These are phyloP conservation scores for Prosopocoilus inquinatus DNA, from an alignment of 2,888 invertebrate species.

Conservation along the genomic window DNA sequence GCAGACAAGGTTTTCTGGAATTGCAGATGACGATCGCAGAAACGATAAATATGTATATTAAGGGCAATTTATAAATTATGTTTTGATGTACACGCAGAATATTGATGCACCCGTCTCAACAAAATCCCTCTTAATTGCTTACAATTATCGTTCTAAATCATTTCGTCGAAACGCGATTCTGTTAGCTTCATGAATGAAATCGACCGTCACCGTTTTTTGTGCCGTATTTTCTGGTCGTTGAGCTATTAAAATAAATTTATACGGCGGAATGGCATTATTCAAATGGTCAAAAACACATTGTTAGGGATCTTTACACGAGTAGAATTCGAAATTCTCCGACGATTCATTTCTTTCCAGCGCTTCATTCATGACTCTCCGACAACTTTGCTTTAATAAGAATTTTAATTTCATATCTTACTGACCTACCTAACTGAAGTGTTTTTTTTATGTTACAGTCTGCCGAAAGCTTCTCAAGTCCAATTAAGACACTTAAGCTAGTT, in stretches of 20 bases:
- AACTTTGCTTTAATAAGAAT: conserved; percentile 7
- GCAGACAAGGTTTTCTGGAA: too few relatives aligned
- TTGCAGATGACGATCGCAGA: too few relatives aligned
- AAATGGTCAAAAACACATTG: conserved; percentile 20
- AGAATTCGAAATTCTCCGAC: conserved; percentile 15
- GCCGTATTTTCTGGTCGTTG: conserved; percentile 10
- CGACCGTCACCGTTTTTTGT: conserved; percentile 5
- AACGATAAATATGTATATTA: too few relatives aligned
- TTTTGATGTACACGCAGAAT: too few relatives aligned
- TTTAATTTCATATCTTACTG: conserved; percentile 14
- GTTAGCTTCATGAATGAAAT: conserved; percentile 9
- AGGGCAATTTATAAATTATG: too few relatives aligned
- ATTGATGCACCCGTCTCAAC: neutral
- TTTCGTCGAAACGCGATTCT: conserved; percentile 5
- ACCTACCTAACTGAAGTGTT: conserved; percentile 9
- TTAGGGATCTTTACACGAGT: conserved; percentile 15
- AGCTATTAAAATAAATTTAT: conserved; percentile 20
- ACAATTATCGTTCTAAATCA: conserved; percentile 17
- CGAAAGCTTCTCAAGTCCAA: too few relatives aligned
- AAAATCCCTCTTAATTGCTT: conserved; percentile 15
- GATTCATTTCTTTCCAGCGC: conserved; percentile 10
- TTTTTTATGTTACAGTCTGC: too few relatives aligned
- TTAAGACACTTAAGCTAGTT: too few relatives aligned
- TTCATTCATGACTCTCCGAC: conserved; percentile 16
- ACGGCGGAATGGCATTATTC: conserved; percentile 17